These are phyloP conservation scores for Lepidurus apus DNA, from an alignment of 1,140 invertebrate species.

Conservation along the genomic window DNA sequence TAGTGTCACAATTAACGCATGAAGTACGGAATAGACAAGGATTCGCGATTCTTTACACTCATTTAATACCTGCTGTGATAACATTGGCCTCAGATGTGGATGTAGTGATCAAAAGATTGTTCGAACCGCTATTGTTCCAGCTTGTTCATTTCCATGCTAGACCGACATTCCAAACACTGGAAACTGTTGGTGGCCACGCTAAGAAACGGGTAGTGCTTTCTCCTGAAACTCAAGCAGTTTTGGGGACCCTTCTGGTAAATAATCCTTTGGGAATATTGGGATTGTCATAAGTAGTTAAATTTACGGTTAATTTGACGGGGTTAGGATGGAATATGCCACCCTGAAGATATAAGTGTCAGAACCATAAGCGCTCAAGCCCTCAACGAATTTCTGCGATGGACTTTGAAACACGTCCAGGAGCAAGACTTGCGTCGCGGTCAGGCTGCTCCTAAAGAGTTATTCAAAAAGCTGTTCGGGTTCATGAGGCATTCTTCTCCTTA, in stretches of 20 bases:
- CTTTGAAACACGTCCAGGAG: slow-evolving; percentile 22
- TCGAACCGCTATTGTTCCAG: slow-evolving; percentile 23
- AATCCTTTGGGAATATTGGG: too few species aligned
- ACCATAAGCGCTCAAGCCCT: neutral
- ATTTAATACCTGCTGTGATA: slow-evolving; percentile 20
- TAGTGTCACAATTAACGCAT: slow-evolving; percentile 18
- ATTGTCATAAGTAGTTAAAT: too few species aligned
- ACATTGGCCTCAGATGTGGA: slow-evolving; percentile 26
- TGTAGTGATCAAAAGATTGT: slow-evolving; percentile 23
- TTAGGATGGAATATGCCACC: slow-evolving; percentile 21
- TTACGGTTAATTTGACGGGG: too few species aligned
- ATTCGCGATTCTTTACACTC: slow-evolving; percentile 23
- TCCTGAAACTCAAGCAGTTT: slow-evolving; percentile 23
- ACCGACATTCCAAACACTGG: slow-evolving; percentile 7
- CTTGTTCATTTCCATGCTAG: slow-evolving; percentile 28
- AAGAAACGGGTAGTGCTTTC: slow-evolving; percentile 22
- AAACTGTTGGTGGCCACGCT: neutral
- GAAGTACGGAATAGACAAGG: neutral
- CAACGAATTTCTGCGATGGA: slow-evolving; percentile 28
- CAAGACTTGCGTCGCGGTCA: neutral
- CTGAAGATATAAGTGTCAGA: slow-evolving; percentile 19
- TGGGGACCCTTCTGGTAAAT: neutral
- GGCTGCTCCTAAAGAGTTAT: slow-evolving; percentile 20
- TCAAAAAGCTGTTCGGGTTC: slow-evolving; percentile 29
- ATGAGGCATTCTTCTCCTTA: slow-evolving; percentile 23